These are phyloP conservation scores for Ylistrum balloti DNA, from an alignment of 1,140 invertebrate genomes.

Conservation along the genomic window DNA sequence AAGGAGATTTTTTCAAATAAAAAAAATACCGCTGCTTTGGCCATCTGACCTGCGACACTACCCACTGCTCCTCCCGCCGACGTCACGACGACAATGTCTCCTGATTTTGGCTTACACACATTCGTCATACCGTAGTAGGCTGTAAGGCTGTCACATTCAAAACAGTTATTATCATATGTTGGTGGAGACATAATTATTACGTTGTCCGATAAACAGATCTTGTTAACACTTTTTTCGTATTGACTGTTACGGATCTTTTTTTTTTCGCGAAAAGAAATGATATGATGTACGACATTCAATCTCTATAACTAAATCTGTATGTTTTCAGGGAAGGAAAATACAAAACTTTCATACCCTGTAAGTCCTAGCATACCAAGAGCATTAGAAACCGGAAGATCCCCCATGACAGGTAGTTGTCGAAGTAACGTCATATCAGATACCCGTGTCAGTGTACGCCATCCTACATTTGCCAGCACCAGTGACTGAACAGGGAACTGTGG, in stretches of 20 bases:
- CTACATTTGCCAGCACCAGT: slow-evolving; percentile 10
- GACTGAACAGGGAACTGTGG: slow-evolving; percentile 45
- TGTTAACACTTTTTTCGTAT: no score
- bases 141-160: slow-evolving; percentile 85
- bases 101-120: slow-evolving; percentile 87
- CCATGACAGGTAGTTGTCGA: slow-evolving; percentile 45
- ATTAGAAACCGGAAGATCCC: slow-evolving; percentile 44
- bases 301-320: no score
- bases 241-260: no score
- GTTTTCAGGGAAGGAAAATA: no score
- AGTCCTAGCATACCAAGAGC: slow-evolving; percentile 53
- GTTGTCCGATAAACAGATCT: no score
- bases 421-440: slow-evolving; percentile 49
- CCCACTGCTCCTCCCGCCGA: slow-evolving; percentile 86
- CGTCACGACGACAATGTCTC: slow-evolving; percentile 88
- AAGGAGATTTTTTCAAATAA: no score
- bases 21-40: slow-evolving; percentile 64
- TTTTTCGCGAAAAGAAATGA: no score
- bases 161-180: no score
- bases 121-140: slow-evolving; percentile 89
- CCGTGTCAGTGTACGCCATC: slow-evolving; percentile 48
- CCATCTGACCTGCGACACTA: slow-evolving; percentile 88
- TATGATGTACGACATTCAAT: no score
- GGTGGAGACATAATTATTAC: no score
- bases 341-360: slow-evolving; percentile 45